A percentile compares a stretch with the other conserved stretches of the same genome.
These are phyloP conservation scores for Caranx melampygus DNA, from an alignment of 2,113 vertebrate genomes.

Conservation along the genomic window DNA sequence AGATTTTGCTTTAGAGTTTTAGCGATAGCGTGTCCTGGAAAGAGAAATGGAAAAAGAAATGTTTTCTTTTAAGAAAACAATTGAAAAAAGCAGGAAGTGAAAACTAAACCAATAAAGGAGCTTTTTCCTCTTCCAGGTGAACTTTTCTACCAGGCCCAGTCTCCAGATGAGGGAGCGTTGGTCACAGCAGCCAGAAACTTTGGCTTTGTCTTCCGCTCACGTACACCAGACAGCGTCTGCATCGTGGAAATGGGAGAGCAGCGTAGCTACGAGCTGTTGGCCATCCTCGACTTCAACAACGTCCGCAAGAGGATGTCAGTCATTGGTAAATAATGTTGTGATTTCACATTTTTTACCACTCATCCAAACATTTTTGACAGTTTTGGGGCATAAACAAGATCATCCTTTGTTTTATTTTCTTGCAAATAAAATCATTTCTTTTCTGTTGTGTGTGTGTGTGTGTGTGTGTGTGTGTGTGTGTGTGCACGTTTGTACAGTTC, in stretches of 20 bases:
- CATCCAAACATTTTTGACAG: background rate
- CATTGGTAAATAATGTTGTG: slow-evolving; percentile 84
- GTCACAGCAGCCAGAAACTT: slow-evolving; percentile 96
- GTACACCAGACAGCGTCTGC: slow-evolving; percentile 90
- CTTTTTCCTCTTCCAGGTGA: slow-evolving; percentile 78
- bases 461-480: background rate
- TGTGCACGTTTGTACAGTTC: slow-evolving; percentile 80
- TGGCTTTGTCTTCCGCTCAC: slow-evolving; percentile 93
- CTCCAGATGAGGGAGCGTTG: slow-evolving; percentile 95
- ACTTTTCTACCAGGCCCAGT: slow-evolving; percentile 94
- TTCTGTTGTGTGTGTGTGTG: background rate
- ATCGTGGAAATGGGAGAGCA: slow-evolving; percentile 91
- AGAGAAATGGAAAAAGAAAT: too few species aligned
- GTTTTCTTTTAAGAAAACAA: too few species aligned
- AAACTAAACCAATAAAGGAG: background rate
- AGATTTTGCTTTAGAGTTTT: background rate
- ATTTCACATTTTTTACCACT: background rate
- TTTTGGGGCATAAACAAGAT: background rate
- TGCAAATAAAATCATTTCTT: background rate
- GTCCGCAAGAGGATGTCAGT: slow-evolving; percentile 98
- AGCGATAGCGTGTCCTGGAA: too few species aligned
- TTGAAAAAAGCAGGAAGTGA: too few species aligned
- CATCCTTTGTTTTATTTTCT: background rate
- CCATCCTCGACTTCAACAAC: slow-evolving; percentile 96
- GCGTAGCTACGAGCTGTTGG: slow-evolving; percentile 88